Evolutionary conservation across 1,140 invertebrate genomes (phyloP).

Genomic region (Ruditapes philippinarum): DNA sequence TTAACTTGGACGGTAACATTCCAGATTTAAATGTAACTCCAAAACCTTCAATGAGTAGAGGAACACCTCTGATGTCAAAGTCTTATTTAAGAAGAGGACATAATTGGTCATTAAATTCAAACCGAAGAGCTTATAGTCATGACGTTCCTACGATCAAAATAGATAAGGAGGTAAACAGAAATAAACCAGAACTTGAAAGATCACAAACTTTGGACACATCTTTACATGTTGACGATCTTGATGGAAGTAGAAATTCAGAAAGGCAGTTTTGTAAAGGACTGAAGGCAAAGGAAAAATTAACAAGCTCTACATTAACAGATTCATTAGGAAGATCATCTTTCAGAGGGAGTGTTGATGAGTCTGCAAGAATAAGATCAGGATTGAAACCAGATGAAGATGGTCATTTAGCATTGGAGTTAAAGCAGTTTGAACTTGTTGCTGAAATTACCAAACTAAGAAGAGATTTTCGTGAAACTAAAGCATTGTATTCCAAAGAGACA

Average conservation of each 20-base stretch:
- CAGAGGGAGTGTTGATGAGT: slow-evolving; percentile 32
- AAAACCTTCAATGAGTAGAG: slow-evolving; percentile 36
- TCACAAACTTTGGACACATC: slow-evolving; percentile 24
- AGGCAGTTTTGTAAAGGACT: slow-evolving; percentile 1
- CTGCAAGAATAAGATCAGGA: slow-evolving; percentile 65
- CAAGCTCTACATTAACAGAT: neutral
- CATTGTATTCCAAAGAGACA: slow-evolving; percentile 81
- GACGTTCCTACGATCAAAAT: neutral
- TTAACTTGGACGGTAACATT: slow-evolving; percentile 35
- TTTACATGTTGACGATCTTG: slow-evolving; percentile 6
- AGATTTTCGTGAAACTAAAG: slow-evolving; percentile 80
- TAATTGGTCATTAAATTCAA: neutral
- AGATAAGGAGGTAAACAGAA: neutral
- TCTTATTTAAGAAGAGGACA: neutral
- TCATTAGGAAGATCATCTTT: neutral
- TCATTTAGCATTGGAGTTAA: slow-evolving; percentile 61
- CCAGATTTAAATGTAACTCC: slow-evolving; percentile 49
- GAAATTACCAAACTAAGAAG: slow-evolving; percentile 76
- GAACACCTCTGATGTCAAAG: slow-evolving; percentile 34
- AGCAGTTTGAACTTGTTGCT: slow-evolving; percentile 77
- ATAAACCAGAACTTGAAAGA: neutral
- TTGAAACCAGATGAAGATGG: slow-evolving; percentile 64
- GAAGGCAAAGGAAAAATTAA: neutral
- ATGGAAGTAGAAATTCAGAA: neutral
- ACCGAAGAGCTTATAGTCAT: slow-evolving; percentile 53